Evolutionary conservation across 2,113 vertebrate species (phyloP).

Genomic region (Syngnathus scovelli): DNA sequence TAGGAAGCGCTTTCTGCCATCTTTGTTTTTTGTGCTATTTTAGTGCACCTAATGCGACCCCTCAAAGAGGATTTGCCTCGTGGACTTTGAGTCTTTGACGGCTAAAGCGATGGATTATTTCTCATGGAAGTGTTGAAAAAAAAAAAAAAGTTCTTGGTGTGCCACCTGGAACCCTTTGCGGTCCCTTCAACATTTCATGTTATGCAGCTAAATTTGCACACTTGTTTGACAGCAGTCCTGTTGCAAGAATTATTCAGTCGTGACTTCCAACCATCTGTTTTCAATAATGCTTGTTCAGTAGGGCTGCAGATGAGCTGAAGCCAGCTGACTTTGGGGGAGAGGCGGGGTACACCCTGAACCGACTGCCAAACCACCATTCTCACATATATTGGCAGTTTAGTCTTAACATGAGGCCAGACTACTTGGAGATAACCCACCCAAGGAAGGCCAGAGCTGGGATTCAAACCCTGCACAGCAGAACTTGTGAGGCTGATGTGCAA

Average conservation of each 20-base stretch:
- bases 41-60: not conserved
- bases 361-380: not conserved
- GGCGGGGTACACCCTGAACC: not conserved
- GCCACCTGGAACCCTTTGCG: not conserved
- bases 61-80: not conserved
- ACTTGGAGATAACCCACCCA: not conserved
- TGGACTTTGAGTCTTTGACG: not conserved
- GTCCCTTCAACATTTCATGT: not conserved
- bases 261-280: not conserved
- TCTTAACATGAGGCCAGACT: not conserved
- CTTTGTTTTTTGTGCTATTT: conserved; percentile 19
- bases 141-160: not conserved
- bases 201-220: not conserved
- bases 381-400: not conserved
- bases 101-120: conserved; percentile 5
- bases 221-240: not conserved
- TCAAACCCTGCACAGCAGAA: not conserved
- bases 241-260: not conserved
- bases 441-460: not conserved
- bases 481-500: not conserved
- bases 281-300: not conserved
- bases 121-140: not conserved
- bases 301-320: not conserved
- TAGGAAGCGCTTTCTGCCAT: conserved; percentile 8
- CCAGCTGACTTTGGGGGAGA: not conserved